Base-by-base conservation (phyloP, 1,140 invertebrate species). In the Trichonephila clavipes region DNA sequence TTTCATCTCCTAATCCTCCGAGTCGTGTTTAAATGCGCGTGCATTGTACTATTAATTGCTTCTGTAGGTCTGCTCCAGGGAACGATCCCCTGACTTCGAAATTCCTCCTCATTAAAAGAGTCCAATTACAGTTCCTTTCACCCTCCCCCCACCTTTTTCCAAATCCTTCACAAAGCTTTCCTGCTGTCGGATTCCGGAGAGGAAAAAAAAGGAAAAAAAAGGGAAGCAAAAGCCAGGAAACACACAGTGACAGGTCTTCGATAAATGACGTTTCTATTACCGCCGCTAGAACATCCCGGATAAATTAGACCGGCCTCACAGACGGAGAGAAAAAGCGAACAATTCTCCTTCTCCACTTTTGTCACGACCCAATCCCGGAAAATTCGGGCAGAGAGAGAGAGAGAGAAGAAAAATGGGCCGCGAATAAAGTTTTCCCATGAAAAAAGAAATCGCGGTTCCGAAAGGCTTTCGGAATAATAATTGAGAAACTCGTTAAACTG, bases 241-340 rank as follows among this genome's bases (percentile, higher is more conserved):
- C 28, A 40, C 28, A 77, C 24, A 34, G 24, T 77, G 72, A 34
- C 24, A 77, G 72, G 72, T 18, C 24, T 16, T 28, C 24, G 28
- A 77, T 77, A 77, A 77, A 77, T 77, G 72, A 40, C 72, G 28
- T 77, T 77, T 77, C 72, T 77, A 77, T 77, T 77, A 28, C 72
- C 66, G 72, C 66, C 66, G 66, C 66, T 69, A 21, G 72, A 77
- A 77, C 72, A 77, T 77, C 72, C 34, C 72, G 72, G 69, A 77
- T 77, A 77, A 77, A 77, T 77, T 40, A 77, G 72, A 77, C 72
- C 16, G 72, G 16, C 64, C 72, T 24, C 72, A 28, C 7, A 51
- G 51, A 51, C 7, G 51, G 51, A 51, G 51, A 12, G 10, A 77
- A 34, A 77, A 77, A 77, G 18, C 40, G 28, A 34, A 34, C 72